Percentiles rank a stretch among this genome's conserved stretches.
phyloP scores from a whole-genome alignment of 2,113 vertebrate genomes.

The Toxostoma redivivum region DNA sequence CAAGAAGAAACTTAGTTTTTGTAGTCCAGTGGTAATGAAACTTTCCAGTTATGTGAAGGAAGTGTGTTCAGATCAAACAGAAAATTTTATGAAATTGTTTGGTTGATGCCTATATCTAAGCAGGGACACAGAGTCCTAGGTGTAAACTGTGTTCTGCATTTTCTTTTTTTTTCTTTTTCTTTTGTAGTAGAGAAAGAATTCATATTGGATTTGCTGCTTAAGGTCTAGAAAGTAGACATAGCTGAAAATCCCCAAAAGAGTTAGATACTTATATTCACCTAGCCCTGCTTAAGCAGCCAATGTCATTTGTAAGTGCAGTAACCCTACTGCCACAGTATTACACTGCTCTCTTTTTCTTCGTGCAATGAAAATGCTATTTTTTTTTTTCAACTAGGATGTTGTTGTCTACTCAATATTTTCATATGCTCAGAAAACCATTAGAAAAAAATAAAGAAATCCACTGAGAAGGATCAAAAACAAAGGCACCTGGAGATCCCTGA shows the following conservation, averaged over 20 bases:
- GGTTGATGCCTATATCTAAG: no score
- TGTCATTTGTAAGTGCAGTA: background rate
- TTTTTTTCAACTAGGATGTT: background rate
- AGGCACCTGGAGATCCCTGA: background rate
- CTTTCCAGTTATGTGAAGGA: background rate
- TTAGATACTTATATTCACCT: background rate
- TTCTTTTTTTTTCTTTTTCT: background rate
- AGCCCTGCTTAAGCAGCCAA: background rate
- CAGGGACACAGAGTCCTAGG: background rate
- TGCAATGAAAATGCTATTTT: background rate
- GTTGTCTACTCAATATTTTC: background rate
- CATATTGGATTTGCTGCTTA: background rate
- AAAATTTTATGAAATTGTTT: background rate
- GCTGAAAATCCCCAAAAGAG: background rate
- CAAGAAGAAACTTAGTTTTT: background rate
- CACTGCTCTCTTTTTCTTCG: background rate
- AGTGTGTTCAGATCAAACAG: background rate
- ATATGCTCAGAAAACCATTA: background rate
- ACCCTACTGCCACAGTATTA: background rate
- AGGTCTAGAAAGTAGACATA: background rate
- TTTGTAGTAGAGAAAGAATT: background rate
- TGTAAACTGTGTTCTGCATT: background rate
- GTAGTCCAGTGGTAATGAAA: background rate
- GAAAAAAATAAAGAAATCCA: background rate
- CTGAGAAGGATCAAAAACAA: background rate